Percentiles rank a stretch among this genome's conserved stretches.
Evolutionary conservation across 1,140 invertebrate species (phyloP).

Genomic region (Leptopilina clavipes): DNA sequence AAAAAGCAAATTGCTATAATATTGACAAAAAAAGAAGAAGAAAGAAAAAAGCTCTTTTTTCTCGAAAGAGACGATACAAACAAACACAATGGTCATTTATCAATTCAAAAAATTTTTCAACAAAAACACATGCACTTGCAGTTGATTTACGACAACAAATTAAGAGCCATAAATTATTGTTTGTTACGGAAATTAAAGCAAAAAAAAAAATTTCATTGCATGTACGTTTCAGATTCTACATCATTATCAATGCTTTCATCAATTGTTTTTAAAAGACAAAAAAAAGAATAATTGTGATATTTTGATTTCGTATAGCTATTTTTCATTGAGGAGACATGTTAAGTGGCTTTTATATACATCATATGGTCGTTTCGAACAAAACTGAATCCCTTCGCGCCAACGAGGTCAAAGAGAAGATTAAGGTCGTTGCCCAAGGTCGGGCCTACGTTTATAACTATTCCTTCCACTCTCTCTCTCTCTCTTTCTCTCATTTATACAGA

Average conservation of each 20-base stretch:
- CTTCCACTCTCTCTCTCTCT: not conserved
- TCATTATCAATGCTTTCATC: not conserved
- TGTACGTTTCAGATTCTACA: constrained; percentile 5
- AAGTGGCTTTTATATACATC: not conserved
- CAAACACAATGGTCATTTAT: no score
- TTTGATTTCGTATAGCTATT: not conserved
- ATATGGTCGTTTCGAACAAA: not conserved
- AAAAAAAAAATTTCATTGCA: not conserved
- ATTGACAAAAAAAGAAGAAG: not conserved
- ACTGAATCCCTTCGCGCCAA: constrained; percentile 1
- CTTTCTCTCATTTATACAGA: not conserved
- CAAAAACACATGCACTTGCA: not conserved
- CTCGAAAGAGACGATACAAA: no score
- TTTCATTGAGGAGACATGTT: not conserved
- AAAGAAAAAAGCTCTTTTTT: not conserved
- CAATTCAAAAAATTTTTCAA: no score
- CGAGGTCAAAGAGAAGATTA: constrained; percentile 25
- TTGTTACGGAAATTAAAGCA: not conserved
- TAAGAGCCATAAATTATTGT: constrained; percentile 4
- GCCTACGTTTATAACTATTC: constrained; percentile 14
- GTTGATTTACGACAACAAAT: not conserved
- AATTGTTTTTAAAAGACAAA: not conserved
- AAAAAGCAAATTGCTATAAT: not conserved
- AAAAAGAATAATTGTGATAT: not conserved
- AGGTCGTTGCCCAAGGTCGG: constrained; percentile 19